Base-by-base conservation (phyloP, 2,113 vertebrate genomes). In the Anthoscopus minutus region DNA sequence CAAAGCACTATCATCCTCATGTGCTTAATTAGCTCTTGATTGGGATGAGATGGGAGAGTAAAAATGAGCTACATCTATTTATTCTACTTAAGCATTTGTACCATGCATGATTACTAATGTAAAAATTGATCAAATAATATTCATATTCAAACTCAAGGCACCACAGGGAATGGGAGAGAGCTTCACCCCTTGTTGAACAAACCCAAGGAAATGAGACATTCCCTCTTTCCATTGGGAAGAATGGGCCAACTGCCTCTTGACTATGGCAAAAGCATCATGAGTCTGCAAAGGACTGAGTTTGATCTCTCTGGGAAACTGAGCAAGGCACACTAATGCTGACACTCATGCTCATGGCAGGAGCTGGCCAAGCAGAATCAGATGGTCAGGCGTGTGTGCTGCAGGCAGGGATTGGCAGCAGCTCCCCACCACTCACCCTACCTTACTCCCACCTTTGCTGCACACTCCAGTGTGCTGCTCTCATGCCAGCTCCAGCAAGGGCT, bases 21-120 rank as follows among this genome's bases (percentile, higher is more conserved):
- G 47, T 54, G 47, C 69, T 84, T 89, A 66, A 92, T 92, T 84
- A 94, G 57, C 65, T 79, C 44, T 74, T 93, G 69, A 85, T 7
- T 67, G 35, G 47, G 77, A 84, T 31, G 23, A 74, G 47, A 54
- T 60, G 60, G 78, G 7, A 83, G 42, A 83, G 31, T 57, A 77
- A 82, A 76, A 76, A 80, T 8, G 31, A 93, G 60, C 65, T 66
- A 74, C 3, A 2, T 30, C 14, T 51, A 69, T 51, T 92, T 76
- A 66, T 71, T 70, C 65, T 58, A 42, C 62, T 81, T 28, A 48
- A 69, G 31, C 40, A 30, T 60, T 96, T 56, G 53, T n/a, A 84
- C 35, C 15, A 23, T 11, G 38, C 11, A 13, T 13, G 25, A 71
- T 74, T 91, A 71, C 70, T 56, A 74, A 56, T 6, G 69, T 17